These are phyloP conservation scores for Dasyurus viverrinus DNA, from an alignment of 2,113 vertebrate genomes.

Conservation along the genomic window DNA sequence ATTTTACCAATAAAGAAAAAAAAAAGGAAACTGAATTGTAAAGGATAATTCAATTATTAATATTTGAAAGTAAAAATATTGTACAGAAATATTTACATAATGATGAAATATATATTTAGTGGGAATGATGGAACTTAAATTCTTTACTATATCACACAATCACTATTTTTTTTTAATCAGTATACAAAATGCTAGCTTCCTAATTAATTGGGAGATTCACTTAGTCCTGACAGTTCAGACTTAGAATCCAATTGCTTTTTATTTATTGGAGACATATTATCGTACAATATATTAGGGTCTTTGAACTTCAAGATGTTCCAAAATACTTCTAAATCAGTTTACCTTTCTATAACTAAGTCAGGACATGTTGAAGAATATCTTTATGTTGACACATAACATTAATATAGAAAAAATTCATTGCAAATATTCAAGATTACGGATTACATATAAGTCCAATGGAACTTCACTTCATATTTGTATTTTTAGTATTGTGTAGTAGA, in stretches of 20 bases:
- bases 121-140: slow-evolving; percentile 27
- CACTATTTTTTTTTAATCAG: slow-evolving; percentile 39
- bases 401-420: slow-evolving; percentile 42
- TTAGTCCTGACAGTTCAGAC: neutral
- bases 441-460: slow-evolving; percentile 24
- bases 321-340: neutral
- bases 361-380: neutral
- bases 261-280: slow-evolving; percentile 31
- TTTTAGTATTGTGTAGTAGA: no score
- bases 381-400: slow-evolving; percentile 34
- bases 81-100: neutral
- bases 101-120: neutral
- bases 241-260: slow-evolving; percentile 40
- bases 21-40: neutral
- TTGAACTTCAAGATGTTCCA: slow-evolving; percentile 43
- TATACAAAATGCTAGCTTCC: slow-evolving; percentile 18
- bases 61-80: neutral
- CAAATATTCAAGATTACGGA: slow-evolving; percentile 24
- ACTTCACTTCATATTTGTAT: neutral
- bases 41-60: neutral
- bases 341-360: slow-evolving; percentile 28
- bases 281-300: slow-evolving; percentile 5
- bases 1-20: neutral
- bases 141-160: neutral
- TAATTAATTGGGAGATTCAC: slow-evolving; percentile 37